Conservation (phyloP, 1,140 invertebrate genomes). For the Zaprionus vittiger region DNA sequence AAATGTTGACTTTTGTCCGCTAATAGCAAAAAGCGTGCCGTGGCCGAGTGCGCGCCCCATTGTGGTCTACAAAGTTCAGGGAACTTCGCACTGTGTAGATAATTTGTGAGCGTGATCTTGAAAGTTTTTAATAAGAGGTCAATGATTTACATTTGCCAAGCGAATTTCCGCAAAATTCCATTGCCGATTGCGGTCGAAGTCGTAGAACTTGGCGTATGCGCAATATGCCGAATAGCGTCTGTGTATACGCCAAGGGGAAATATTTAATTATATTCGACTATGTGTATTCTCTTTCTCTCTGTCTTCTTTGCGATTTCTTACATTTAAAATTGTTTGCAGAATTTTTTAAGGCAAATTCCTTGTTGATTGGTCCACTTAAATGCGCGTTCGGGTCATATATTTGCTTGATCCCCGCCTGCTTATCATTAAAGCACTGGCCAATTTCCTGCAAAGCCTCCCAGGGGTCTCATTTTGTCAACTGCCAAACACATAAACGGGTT, state of each 20-base stretch:
- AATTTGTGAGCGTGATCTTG: conserved; percentile 66
- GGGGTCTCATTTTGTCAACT: conserved; percentile 49
- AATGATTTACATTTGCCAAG: conserved; percentile 74
- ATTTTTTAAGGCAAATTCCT: conserved; percentile 1
- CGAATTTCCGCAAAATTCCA: conserved; percentile 36
- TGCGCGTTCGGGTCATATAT: conserved; percentile 22
- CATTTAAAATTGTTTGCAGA: background rate
- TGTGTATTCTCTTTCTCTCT: background rate
- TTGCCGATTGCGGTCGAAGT: conserved; percentile 26
- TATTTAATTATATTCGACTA: background rate
- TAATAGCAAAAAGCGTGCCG: conserved; percentile 68
- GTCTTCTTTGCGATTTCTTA: background rate
- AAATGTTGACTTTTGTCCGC: conserved; percentile 78
- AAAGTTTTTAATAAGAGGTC: conserved; percentile 81
- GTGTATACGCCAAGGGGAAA: background rate
- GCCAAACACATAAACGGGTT: conserved; percentile 41
- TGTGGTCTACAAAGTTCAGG: conserved; percentile 60
- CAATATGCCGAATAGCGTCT: conserved; percentile 14
- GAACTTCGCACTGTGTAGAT: conserved; percentile 70
- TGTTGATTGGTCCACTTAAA: background rate
- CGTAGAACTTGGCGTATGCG: conserved; percentile 22
- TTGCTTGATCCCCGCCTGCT: conserved; percentile 24
- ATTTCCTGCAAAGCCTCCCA: conserved; percentile 39
- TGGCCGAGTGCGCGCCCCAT: conserved; percentile 41
- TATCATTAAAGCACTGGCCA: conserved; percentile 46